Evolutionary conservation across 2,797 vertebrate genomes (phyloP).

Genomic region (Orientallactaga sibirica): DNA sequence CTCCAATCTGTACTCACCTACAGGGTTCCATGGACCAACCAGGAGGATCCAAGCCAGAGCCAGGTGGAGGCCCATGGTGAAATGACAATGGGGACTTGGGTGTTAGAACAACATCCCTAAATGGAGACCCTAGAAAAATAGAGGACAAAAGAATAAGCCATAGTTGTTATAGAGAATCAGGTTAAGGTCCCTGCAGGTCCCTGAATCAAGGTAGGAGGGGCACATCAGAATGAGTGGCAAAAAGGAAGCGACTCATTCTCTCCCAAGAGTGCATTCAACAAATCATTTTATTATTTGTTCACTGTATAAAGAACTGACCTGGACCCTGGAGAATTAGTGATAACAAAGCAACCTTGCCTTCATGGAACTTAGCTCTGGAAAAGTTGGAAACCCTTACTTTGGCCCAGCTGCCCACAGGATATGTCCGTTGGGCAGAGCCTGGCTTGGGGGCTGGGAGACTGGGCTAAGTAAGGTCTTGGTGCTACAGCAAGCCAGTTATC

Average conservation of each 20-base stretch:
- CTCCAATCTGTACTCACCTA: constrained; percentile 64
- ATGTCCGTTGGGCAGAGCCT: background rate
- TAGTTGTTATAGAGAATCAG: background rate
- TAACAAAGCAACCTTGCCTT: constrained; percentile 14
- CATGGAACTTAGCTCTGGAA: background rate
- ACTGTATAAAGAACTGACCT: background rate
- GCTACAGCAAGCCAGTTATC: background rate
- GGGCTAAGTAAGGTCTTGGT: background rate
- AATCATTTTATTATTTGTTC: background rate
- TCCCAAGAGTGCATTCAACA: background rate
- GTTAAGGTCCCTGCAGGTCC: background rate
- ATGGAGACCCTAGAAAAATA: constrained; percentile 64
- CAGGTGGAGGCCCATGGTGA: constrained; percentile 56
- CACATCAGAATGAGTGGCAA: background rate
- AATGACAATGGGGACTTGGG: background rate
- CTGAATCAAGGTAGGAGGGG: background rate
- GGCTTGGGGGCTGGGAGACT: background rate
- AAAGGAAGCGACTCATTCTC: background rate
- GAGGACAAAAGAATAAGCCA: constrained; percentile 17
- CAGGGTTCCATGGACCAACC: background rate
- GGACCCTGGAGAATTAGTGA: background rate
- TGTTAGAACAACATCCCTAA: background rate
- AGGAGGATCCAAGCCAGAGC: constrained; percentile 67
- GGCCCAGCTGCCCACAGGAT: background rate
- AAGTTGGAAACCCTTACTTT: constrained; percentile 14